Conservation (phyloP, 2,113 vertebrate species). For the Anser cygnoides region DNA sequence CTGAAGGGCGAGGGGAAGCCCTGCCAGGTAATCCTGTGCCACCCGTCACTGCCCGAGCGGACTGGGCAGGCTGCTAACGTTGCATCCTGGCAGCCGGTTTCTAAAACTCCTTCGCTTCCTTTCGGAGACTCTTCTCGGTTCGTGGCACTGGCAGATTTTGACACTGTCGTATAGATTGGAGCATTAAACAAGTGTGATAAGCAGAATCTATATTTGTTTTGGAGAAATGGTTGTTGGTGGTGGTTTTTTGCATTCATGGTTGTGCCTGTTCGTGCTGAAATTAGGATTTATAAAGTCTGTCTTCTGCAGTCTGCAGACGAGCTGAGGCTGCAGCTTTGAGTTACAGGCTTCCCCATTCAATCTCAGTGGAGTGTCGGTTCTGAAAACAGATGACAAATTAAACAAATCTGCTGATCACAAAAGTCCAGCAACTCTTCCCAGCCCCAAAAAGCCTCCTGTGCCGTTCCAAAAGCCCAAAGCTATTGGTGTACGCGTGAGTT, state of each 20-base stretch:
- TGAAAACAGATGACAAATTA: neutral
- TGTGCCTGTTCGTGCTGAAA: neutral
- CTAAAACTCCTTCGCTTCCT: neutral
- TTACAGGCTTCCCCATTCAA: neutral
- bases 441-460: neutral
- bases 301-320: neutral
- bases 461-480: neutral
- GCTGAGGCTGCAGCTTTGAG: neutral
- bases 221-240: neutral
- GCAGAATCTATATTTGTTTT: neutral
- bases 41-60: neutral
- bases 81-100: neutral
- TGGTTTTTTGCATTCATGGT: neutral
- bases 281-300: neutral
- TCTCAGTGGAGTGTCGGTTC: neutral
- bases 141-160: neutral
- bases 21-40: neutral
- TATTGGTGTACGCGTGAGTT: neutral
- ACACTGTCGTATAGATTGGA: neutral
- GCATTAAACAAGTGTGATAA: neutral
- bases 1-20: neutral
- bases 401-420: neutral
- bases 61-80: neutral
- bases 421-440: neutral
- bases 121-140: neutral